Evolutionary conservation across 2,113 vertebrate genomes (phyloP), one percentile per base, ranked within the genome.

Genomic region (Meriones unguiculatus): DNA sequence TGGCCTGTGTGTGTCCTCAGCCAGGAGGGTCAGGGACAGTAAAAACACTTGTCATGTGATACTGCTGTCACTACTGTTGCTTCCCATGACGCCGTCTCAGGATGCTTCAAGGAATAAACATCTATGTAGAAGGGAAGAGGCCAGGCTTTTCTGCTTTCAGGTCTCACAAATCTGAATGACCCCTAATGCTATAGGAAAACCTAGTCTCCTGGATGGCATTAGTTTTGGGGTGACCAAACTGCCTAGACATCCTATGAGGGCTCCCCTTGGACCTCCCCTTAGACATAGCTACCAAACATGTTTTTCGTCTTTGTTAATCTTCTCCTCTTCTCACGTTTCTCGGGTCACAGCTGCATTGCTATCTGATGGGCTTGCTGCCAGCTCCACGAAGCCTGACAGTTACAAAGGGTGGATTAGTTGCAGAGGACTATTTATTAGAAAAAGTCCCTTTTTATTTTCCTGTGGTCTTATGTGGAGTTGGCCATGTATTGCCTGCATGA

Each of bases 281-380:
- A 97, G 77, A 96, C 89, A 93, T 3, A 75, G 95, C 95, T 89
- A 89, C 97, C 88, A 97, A 97, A 80, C 91, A 82, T 91, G 96
- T 95, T 98, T 98, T 98, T 97, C 96, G 70, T 93, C 96, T 97
- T 87, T 86, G 70, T 95, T 95, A 97, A 97, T 90, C 97, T 78
- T 90, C 89, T 90, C 77, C 57, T 90, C 92, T 97, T 95, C 96
- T 98, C 97, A 94, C 5, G 11, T 98, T 98, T 97, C 97, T 96
- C 59, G 22, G 94, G 92, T 96, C 97, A 86, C 97, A 98, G 93
- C 97, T 97, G 92, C 97, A 80, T 86, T 97, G 72, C 96, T 96
- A 96, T 97, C 97, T 96, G 95, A 98, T 97, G 96, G 97, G 97
- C 95, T 84, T 2, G 1, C 64, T n/a, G 97, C 96, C 98, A 97